Percentiles rank a stretch among this genome's conserved stretches.
These are phyloP conservation scores for Protaetia brevitarsis DNA, from an alignment of 1,140 invertebrate genomes.

Conservation along the genomic window DNA sequence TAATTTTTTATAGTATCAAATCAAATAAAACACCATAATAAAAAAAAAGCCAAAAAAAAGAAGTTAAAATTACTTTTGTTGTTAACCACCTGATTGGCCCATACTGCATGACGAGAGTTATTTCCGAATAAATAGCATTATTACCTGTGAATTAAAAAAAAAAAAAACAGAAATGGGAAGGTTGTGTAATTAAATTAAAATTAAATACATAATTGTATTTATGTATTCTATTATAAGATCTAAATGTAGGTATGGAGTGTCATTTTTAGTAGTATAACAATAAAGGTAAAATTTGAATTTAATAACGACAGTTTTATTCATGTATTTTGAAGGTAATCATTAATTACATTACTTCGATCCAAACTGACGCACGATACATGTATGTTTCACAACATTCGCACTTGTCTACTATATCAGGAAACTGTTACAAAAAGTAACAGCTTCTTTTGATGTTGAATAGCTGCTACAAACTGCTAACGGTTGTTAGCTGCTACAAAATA, in stretches of 20 bases:
- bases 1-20: conserved; percentile 7
- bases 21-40: background rate
- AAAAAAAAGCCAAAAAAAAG: background rate
- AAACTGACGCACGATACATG: no score
- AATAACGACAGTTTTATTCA: background rate
- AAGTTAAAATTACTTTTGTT: conserved; percentile 8
- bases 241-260: conserved; percentile 15
- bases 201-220: background rate
- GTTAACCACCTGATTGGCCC: background rate
- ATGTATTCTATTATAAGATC: no score
- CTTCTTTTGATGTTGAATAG: no score
- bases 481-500: no score
- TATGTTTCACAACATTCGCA: no score
- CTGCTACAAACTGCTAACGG: no score
- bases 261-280: conserved; percentile 11
- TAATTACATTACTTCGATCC: no score
- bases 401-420: no score
- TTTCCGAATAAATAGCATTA: background rate
- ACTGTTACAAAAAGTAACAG: no score
- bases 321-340: no score
- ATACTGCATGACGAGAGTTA: conserved; percentile 3
- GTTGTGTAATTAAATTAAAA: conserved; percentile 6
- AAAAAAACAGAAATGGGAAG: background rate
- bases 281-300: conserved; percentile 11
- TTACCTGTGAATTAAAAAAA: background rate